These are phyloP conservation scores for Baryphthengus martii DNA, from an alignment of 2,113 vertebrate genomes.

Conservation along the genomic window DNA sequence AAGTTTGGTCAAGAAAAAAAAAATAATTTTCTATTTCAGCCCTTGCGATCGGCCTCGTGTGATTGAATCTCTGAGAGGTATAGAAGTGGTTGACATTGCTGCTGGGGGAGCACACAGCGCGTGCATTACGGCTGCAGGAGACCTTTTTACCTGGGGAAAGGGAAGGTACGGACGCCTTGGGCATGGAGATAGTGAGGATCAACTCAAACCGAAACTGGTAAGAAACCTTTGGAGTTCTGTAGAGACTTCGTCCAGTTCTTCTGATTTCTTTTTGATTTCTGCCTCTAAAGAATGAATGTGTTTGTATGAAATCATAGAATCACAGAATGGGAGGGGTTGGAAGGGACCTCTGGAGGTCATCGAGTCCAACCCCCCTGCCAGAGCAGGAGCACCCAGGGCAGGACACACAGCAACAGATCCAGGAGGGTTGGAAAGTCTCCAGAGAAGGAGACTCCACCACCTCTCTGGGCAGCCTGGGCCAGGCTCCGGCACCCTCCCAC, in stretches of 20 bases:
- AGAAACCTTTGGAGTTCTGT: background rate
- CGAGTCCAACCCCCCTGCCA: no score
- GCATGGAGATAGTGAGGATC: slow-evolving; percentile 96
- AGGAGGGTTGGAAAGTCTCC: no score
- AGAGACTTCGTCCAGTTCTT: background rate
- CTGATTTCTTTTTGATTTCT: background rate
- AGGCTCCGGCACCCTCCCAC: no score
- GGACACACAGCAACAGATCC: no score
- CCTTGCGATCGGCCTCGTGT: slow-evolving; percentile 97
- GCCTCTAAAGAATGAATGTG: background rate
- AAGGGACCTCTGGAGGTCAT: no score
- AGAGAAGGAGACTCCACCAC: no score
- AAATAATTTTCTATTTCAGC: slow-evolving; percentile 67
- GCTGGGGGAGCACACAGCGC: slow-evolving; percentile 96
- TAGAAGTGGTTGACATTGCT: slow-evolving; percentile 94
- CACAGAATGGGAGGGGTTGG: no score
- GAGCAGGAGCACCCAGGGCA: no score
- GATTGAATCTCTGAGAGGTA: slow-evolving; percentile 92
- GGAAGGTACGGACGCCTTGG: slow-evolving; percentile 94
- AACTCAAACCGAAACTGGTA: slow-evolving; percentile 96
- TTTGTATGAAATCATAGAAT: background rate
- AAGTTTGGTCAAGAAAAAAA: background rate
- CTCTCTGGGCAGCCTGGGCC: no score
- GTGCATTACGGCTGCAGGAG: slow-evolving; percentile 92
- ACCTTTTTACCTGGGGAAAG: slow-evolving; percentile 98